Conservation (phyloP, 2,797 vertebrate genomes). For the Acanthopagrus latus region DNA sequence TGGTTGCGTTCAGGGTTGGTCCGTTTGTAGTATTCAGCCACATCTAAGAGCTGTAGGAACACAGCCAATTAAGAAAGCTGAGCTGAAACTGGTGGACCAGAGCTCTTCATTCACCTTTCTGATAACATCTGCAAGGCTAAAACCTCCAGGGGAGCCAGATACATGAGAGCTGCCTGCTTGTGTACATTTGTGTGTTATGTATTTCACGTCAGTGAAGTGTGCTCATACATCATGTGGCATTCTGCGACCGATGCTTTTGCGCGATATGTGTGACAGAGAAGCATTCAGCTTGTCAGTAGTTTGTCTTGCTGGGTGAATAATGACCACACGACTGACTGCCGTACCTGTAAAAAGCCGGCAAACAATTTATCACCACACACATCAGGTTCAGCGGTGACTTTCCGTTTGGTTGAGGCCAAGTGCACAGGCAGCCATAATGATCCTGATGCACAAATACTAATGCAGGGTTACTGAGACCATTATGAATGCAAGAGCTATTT, state of each 20-base stretch:
- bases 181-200: slow-evolving; percentile 72
- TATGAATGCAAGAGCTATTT: too few relatives aligned
- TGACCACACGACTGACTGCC: slow-evolving; percentile 54
- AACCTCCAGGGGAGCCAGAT: slow-evolving; percentile 49
- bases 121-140: slow-evolving; percentile 63
- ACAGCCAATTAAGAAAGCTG: slow-evolving; percentile 27
- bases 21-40: slow-evolving; percentile 45
- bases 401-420: slow-evolving; percentile 18
- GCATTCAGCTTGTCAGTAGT: slow-evolving; percentile 63
- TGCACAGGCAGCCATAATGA: slow-evolving; percentile 22
- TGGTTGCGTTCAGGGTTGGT: slow-evolving; percentile 45
- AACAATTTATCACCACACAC: slow-evolving; percentile 22
- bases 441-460: too few relatives aligned
- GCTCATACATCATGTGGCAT: slow-evolving; percentile 70
- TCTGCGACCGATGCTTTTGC: slow-evolving; percentile 64
- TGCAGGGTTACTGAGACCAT: too few relatives aligned
- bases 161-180: slow-evolving; percentile 54
- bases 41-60: slow-evolving; percentile 43
- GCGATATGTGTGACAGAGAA: slow-evolving; percentile 58
- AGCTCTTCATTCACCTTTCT: slow-evolving; percentile 47
- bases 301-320: slow-evolving; percentile 62
- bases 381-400: slow-evolving; percentile 34
- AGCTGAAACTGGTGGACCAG: slow-evolving; percentile 1
- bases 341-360: slow-evolving; percentile 42
- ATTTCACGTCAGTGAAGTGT: slow-evolving; percentile 63